Base-by-base conservation (phyloP, 1,140 invertebrate genomes). In the Zaprionus africanus region DNA sequence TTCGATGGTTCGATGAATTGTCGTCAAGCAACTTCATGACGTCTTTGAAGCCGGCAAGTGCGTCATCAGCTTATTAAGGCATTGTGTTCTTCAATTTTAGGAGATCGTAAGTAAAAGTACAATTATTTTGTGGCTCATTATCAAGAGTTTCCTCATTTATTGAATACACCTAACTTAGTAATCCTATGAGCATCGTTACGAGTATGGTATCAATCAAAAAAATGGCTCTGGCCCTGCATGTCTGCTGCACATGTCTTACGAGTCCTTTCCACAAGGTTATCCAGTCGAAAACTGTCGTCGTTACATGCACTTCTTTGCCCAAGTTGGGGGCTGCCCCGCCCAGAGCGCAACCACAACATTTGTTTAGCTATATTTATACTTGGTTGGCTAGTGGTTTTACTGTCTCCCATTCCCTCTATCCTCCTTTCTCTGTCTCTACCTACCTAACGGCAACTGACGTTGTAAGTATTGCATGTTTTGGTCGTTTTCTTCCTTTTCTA, bases 391-490 rank as follows among this genome's bases (percentile, higher is more conserved):
- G 71, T 79, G 62, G 73, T 72, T 81, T 63, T 26, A 63, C 53
- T 70, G 54, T 43, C 28, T 53, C 28, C 15, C 53, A 9, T 53
- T 36, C 19, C 6, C 15, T 58, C 38, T 34, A 34, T n/a, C 41
- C 7, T 46, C 5, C 6, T 19, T 26, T 62, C n/a, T 26, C 5
- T 54, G 17, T 53, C 60, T n/a, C 58, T 57, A 59, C n/a, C 60
- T 13, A 72, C 28, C n/a, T 56, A 46, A 24, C 49, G 56, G 36
- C 68, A 31, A 87, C 79, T 86, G 83, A 82, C 83, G 82, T 77
- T 87, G 82, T 82, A 82, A 79, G 72, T 79, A 74, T 87, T 87
- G 83, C 79, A 87, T 87, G 83, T 79, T 87, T 74, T 77, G 72
- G 68, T 65, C 64, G 79, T 70, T 73, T 64, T 68, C 72, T 70